Base-by-base conservation (phyloP, 2,113 vertebrate species). In the Oceanodroma tethys region DNA sequence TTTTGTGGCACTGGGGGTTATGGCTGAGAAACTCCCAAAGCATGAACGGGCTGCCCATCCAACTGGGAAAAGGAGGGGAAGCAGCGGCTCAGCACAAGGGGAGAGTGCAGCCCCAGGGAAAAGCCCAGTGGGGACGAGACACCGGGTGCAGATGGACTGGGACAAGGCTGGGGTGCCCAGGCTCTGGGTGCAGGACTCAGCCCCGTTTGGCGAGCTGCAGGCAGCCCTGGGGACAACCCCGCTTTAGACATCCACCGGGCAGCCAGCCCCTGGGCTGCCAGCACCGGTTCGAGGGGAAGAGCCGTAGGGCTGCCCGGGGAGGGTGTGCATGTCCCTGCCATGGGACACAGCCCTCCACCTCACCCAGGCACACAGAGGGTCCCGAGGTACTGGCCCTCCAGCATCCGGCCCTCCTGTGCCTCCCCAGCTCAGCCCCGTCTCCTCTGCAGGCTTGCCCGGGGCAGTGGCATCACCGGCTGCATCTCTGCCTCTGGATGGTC, bases 201-300 rank as follows among this genome's bases (percentile, higher is more conserved):
- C 55, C 40, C 36, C 2, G 0, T 9, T 12, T 0, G 13, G 1
- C 15, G 86, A 78, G 50, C 68, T 23, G 30, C 14, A 29, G 75
- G 42, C 59, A 62, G 52, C 36, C 36, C 34, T 29, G 45, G 42
- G 50, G 47, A 56, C 16, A 16, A 3, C 26, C 53, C n/a, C 1
- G 0, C 48, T 52, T 34, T 19, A 25, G 40, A 26, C 4, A 10
- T 2, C 32, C 80, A 22, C 15, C 10, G 11, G 22, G 30, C 56
- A 52, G 55, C 38, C 19, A 13, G 36, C 10, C 25, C 52, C 47
- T 1, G 11, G 36, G 59, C 55, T 60, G 40, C 5, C 7, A 65
- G 15, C 58, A 13, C 5, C 3, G 10, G 23, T 16, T 6, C 0
- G 0, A 32, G 1, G 3, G 80, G 25, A 43, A 59, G 58, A 42